Evolutionary conservation across 2,888 invertebrate species (phyloP).

Genomic region (Spodoptera littoralis): DNA sequence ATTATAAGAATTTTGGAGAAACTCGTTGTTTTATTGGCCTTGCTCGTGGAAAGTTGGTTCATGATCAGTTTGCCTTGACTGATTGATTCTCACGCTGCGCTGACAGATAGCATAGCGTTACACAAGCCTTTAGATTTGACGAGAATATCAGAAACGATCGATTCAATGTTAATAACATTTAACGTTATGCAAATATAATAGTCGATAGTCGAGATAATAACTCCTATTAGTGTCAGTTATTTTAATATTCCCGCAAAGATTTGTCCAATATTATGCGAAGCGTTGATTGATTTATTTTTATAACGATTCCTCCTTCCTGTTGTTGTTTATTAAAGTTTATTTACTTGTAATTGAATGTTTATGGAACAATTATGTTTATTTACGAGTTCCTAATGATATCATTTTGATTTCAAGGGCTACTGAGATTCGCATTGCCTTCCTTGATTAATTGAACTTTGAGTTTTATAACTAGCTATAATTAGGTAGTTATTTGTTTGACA

Average conservation of each 20-base stretch:
- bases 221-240: slow-evolving; percentile 26
- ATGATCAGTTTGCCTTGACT: slow-evolving; percentile 74
- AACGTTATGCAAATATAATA: slow-evolving; percentile 46
- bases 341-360: slow-evolving; percentile 26
- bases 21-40: slow-evolving; percentile 73
- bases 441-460: slow-evolving; percentile 12
- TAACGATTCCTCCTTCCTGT: slow-evolving; percentile 37
- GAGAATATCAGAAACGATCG: slow-evolving; percentile 43
- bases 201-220: slow-evolving; percentile 38
- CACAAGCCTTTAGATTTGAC: slow-evolving; percentile 41
- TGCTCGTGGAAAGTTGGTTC: slow-evolving; percentile 77
- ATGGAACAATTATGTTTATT: slow-evolving; percentile 29
- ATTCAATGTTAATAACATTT: slow-evolving; percentile 35
- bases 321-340: slow-evolving; percentile 30
- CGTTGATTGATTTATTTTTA: slow-evolving; percentile 46
- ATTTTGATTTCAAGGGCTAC: slow-evolving; percentile 29
- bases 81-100: slow-evolving; percentile 56
- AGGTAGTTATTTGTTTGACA: no score
- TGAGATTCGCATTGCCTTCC: slow-evolving; percentile 31
- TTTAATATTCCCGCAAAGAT: slow-evolving; percentile 39
- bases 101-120: slow-evolving; percentile 35
- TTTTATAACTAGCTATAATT: background rate
- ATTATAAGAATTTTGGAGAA: slow-evolving; percentile 76
- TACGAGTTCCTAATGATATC: slow-evolving; percentile 6
- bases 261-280: slow-evolving; percentile 16